Conservation (phyloP, 2,113 vertebrate genomes). For the Trichomycterus rosablanca region DNA sequence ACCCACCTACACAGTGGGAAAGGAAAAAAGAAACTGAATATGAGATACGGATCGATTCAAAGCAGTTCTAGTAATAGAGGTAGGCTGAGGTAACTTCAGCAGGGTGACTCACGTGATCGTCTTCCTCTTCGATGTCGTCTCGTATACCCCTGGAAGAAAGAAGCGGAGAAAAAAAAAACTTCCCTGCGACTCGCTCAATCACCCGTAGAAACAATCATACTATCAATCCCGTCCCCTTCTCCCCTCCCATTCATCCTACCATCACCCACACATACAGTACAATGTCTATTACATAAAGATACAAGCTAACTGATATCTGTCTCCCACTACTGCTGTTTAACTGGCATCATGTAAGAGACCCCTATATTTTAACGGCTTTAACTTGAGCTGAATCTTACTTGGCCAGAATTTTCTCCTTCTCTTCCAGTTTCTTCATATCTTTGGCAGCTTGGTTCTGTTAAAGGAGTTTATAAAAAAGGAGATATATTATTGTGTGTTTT, state of each 20-base stretch:
- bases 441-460: conserved; percentile 88
- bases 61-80: too few relatives aligned
- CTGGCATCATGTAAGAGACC: too few relatives aligned
- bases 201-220: conserved; percentile 73
- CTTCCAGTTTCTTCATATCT: conserved; percentile 95
- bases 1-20: too few relatives aligned
- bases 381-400: too few relatives aligned
- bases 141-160: conserved; percentile 99
- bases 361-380: too few relatives aligned
- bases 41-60: too few relatives aligned
- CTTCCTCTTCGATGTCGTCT: conserved; percentile 99
- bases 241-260: conserved; percentile 14
- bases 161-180: conserved; percentile 99
- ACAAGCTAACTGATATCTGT: not conserved
- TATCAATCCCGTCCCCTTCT: conserved; percentile 26
- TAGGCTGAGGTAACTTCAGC: conserved; percentile 65
- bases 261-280: conserved; percentile 20
- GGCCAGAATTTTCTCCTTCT: conserved; percentile 86
- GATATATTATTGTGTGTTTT: too few relatives aligned
- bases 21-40: too few relatives aligned
- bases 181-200: conserved; percentile 99
- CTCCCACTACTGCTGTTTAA: not conserved
- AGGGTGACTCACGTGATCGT: conserved; percentile 99
- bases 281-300: not conserved
- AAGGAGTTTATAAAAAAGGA: not conserved